phyloP scores from a whole-genome alignment of 2,888 invertebrate species.

The Maniola hyperantus region DNA sequence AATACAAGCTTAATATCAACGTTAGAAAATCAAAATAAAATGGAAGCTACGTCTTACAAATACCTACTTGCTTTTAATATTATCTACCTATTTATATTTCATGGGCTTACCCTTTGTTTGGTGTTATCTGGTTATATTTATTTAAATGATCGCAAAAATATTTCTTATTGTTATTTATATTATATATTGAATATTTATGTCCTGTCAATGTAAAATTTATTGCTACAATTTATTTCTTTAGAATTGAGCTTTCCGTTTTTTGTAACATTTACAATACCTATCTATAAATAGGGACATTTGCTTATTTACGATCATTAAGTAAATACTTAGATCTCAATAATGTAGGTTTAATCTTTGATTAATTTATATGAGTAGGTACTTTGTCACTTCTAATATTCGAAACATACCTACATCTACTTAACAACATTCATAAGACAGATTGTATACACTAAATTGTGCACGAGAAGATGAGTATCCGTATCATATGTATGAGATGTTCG shows the following conservation, averaged over 20 bases:
- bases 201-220: slow-evolving; percentile 31
- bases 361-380: slow-evolving; percentile 3
- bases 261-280: slow-evolving; percentile 28
- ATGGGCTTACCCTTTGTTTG: slow-evolving; percentile 34
- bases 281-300: slow-evolving; percentile 32
- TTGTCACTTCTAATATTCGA: slow-evolving; percentile 13
- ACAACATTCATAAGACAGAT: slow-evolving; percentile 35
- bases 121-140: slow-evolving; percentile 34
- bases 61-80: slow-evolving; percentile 10
- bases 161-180: slow-evolving; percentile 34
- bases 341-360: slow-evolving; percentile 9
- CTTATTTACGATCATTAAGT: slow-evolving; percentile 16
- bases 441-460: slow-evolving; percentile 18
- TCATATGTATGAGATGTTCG: slow-evolving; percentile 22
- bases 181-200: slow-evolving; percentile 27
- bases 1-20: slow-evolving; percentile 27
- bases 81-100: slow-evolving; percentile 29
- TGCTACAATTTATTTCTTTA: slow-evolving; percentile 49
- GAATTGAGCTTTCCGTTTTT: slow-evolving; percentile 62
- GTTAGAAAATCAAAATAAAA: slow-evolving; percentile 24
- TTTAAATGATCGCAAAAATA: slow-evolving; percentile 37
- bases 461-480: slow-evolving; percentile 25
- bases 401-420: slow-evolving; percentile 15
- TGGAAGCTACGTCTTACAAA: slow-evolving; percentile 20
- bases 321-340: slow-evolving; percentile 5